Percentiles rank a stretch among this genome's conserved stretches.
Evolutionary conservation across 2,797 vertebrate species (phyloP).

Genomic region (Strix occidentalis): DNA sequence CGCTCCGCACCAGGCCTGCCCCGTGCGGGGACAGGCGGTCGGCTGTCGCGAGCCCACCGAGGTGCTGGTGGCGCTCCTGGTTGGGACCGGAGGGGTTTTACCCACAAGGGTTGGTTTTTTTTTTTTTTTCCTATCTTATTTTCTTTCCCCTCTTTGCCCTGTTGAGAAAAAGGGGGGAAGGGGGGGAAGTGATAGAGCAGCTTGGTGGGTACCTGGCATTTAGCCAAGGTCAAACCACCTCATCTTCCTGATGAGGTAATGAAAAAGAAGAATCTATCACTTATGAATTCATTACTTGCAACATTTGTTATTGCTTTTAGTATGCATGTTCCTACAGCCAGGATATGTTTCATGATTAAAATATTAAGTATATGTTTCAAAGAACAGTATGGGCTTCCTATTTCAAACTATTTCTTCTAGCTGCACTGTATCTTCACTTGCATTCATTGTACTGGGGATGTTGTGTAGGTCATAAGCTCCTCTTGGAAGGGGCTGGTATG

Average conservation of each 20-base stretch:
- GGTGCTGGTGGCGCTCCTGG: too few species aligned
- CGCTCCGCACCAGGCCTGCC: too few species aligned
- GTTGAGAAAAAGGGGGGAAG: too few species aligned
- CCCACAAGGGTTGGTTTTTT: too few species aligned
- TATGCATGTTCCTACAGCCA: not conserved
- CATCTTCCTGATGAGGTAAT: not conserved
- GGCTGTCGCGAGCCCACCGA: too few species aligned
- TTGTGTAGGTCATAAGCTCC: not conserved
- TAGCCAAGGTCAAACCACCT: too few species aligned
- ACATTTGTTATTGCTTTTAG: not conserved
- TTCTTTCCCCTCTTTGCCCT: too few species aligned
- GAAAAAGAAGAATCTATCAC: not conserved
- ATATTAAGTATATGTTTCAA: not conserved
- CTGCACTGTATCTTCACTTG: not conserved
- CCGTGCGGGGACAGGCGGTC: too few species aligned
- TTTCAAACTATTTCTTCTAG: not conserved
- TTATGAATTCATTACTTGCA: not conserved
- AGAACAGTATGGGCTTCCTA: not conserved
- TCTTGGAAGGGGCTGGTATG: not conserved
- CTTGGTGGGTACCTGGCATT: too few species aligned
- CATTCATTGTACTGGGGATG: not conserved
- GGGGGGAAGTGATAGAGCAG: too few species aligned
- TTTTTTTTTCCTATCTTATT: too few species aligned
- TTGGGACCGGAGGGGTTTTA: too few species aligned
- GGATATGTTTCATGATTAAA: not conserved